These are phyloP conservation scores for Pogona vitticeps DNA, from an alignment of 2,113 vertebrate species.

Conservation along the genomic window DNA sequence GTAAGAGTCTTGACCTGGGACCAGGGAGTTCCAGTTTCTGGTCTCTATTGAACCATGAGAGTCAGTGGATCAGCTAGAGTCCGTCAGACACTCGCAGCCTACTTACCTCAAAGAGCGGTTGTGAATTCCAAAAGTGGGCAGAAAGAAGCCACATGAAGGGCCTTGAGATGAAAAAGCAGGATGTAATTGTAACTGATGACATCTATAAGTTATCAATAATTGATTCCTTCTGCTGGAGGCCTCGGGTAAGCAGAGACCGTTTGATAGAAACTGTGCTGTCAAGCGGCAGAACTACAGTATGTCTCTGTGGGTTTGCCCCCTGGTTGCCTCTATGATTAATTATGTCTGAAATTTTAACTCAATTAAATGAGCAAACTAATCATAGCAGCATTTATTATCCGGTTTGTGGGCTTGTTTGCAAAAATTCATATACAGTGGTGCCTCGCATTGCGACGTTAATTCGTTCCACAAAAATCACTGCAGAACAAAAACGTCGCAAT, in stretches of 20 bases:
- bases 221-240: not conserved
- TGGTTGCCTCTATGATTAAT: too few relatives aligned
- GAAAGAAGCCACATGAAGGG: not conserved
- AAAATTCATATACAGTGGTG: not conserved
- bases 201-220: not conserved
- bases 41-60: not conserved
- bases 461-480: too few relatives aligned
- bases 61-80: not conserved
- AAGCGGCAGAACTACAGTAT: not conserved
- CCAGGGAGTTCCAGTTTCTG: not conserved
- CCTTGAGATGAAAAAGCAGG: not conserved
- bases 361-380: not conserved
- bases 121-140: not conserved
- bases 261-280: not conserved
- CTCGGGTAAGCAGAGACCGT: not conserved
- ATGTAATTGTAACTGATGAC: not conserved
- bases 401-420: not conserved
- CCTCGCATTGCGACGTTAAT: too few relatives aligned
- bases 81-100: not conserved
- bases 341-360: not conserved
- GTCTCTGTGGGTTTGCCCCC: not conserved
- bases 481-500: too few relatives aligned
- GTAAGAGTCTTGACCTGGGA: too few relatives aligned
- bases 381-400: not conserved
- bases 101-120: not conserved